These are phyloP conservation scores for Camponotus pennsylvanicus DNA, from an alignment of 1,140 invertebrate genomes.

Conservation along the genomic window DNA sequence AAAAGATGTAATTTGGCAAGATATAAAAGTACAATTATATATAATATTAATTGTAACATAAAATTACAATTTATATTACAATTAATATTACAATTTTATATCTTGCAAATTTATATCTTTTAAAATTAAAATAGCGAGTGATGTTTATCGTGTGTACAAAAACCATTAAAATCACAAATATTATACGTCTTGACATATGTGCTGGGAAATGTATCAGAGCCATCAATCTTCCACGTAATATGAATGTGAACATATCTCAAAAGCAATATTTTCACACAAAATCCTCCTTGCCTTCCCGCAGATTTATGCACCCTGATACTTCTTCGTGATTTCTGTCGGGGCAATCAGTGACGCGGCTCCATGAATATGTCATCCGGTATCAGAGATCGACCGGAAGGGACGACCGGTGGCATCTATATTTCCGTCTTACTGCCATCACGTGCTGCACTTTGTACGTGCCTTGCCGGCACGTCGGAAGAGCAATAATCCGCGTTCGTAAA, in stretches of 20 bases:
- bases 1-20: too few species aligned
- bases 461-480: background rate
- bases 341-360: slow-evolving; percentile 45
- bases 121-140: background rate
- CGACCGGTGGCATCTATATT: slow-evolving; percentile 3
- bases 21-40: too few species aligned
- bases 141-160: background rate
- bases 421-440: background rate
- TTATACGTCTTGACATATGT: slow-evolving; percentile 16
- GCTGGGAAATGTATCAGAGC: slow-evolving; percentile 31
- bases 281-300: slow-evolving; percentile 11
- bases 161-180: slow-evolving; percentile 6
- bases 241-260: slow-evolving; percentile 38
- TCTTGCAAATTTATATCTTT: background rate
- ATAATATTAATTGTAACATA: too few species aligned
- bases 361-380: slow-evolving; percentile 25
- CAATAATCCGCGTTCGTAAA: slow-evolving; percentile 39
- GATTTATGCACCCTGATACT: slow-evolving; percentile 50
- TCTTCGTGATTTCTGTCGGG: slow-evolving; percentile 30
- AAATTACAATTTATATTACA: too few species aligned
- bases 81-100: background rate
- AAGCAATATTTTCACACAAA: slow-evolving; percentile 44
- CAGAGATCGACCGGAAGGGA: slow-evolving; percentile 28
- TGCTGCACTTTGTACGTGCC: slow-evolving; percentile 12
- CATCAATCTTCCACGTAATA: slow-evolving; percentile 46